These are phyloP conservation scores for Slavum lentiscoides DNA, from an alignment of 2,888 invertebrate species.

Conservation along the genomic window DNA sequence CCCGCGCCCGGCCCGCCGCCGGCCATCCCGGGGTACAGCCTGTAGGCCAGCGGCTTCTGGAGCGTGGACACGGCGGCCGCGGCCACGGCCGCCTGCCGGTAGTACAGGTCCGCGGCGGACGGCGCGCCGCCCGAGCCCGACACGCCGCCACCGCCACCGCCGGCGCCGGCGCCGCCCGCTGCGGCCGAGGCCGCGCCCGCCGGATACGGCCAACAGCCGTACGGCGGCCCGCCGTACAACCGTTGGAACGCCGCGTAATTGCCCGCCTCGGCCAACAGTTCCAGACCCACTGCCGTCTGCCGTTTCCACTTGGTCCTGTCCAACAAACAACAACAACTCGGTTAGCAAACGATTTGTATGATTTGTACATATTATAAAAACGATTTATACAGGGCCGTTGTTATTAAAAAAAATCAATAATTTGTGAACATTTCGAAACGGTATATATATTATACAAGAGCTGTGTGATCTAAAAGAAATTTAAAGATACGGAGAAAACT, in stretches of 20 bases:
- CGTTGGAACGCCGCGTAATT: slow-evolving; percentile 99
- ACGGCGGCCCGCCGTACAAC: slow-evolving; percentile 78
- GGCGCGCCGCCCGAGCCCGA: slow-evolving; percentile 68
- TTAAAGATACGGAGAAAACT: too few species aligned
- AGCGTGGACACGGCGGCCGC: slow-evolving; percentile 66
- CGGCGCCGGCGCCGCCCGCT: slow-evolving; percentile 62
- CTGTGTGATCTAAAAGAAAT: too few species aligned
- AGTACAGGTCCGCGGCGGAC: slow-evolving; percentile 77
- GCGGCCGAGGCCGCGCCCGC: slow-evolving; percentile 64
- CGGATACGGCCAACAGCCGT: slow-evolving; percentile 68
- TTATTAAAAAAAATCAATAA: too few species aligned
- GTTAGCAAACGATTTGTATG: background rate
- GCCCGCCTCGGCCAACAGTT: slow-evolving; percentile 93
- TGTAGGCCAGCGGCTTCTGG: slow-evolving; percentile 86
- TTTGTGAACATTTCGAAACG: too few species aligned
- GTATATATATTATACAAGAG: too few species aligned
- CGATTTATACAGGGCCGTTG: too few species aligned
- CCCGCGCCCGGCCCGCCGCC: slow-evolving; percentile 53
- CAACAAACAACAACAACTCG: slow-evolving; percentile 46
- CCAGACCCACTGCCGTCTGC: slow-evolving; percentile 93
- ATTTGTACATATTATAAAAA: too few species aligned
- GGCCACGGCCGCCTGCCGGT: slow-evolving; percentile 78
- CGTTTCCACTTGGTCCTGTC: slow-evolving; percentile 85
- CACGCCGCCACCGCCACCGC: slow-evolving; percentile 63
- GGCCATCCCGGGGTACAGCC: slow-evolving; percentile 57